Percentiles rank a stretch among this genome's conserved stretches.
Evolutionary conservation across 2,113 vertebrate species (phyloP).

Genomic region (Stigmatopora argus): DNA sequence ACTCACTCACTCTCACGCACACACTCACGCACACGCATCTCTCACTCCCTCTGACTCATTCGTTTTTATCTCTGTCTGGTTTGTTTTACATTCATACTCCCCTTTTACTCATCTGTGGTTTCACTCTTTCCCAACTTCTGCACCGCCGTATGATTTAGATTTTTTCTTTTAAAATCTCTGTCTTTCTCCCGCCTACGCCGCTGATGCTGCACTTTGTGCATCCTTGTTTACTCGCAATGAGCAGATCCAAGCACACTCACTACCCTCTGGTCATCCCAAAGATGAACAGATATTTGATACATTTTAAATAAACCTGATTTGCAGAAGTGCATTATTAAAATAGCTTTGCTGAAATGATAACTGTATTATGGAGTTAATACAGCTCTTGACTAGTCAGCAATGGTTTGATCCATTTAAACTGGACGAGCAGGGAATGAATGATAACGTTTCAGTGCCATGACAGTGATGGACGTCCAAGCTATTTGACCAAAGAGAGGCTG

Average conservation of each 20-base stretch:
- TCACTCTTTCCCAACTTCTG: conserved; percentile 14
- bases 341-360: not conserved
- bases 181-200: conserved; percentile 3
- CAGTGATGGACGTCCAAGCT: no score
- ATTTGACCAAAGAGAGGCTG: no score
- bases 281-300: not conserved
- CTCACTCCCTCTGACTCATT: conserved; percentile 22
- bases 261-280: not conserved
- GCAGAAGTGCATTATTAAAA: not conserved
- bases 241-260: conserved; percentile 19
- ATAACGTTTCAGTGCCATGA: no score
- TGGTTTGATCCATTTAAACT: no score
- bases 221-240: conserved; percentile 31
- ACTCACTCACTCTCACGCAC: conserved; percentile 10
- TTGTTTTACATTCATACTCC: not conserved
- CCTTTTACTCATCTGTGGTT: conserved; percentile 9
- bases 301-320: not conserved
- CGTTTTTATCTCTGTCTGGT: conserved; percentile 10
- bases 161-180: not conserved
- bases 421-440: no score
- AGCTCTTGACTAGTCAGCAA: not conserved
- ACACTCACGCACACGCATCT: conserved; percentile 19
- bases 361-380: not conserved
- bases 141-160: not conserved
- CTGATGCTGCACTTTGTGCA: conserved; percentile 15